These are phyloP conservation scores for Drosophila bocqueti DNA, from an alignment of 1,140 invertebrate species.

Conservation along the genomic window DNA sequence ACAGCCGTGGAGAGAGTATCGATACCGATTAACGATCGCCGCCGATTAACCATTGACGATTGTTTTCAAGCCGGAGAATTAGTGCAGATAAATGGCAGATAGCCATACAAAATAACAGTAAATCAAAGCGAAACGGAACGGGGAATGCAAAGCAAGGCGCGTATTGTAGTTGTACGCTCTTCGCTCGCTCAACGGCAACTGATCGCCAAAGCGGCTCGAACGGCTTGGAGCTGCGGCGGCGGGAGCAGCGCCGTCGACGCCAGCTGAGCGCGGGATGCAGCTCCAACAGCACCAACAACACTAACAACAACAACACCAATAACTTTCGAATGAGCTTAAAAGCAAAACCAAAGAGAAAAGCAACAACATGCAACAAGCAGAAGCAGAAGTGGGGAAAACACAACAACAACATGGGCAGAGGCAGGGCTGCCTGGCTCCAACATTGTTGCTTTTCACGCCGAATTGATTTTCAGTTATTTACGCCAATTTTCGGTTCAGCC, in stretches of 20 bases:
- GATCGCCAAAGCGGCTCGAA: constrained; percentile 31
- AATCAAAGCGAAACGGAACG: constrained; percentile 22
- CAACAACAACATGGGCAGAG: constrained; percentile 6
- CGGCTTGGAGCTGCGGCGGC: not conserved
- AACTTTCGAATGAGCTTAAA: constrained; percentile 78
- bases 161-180: constrained; percentile 61
- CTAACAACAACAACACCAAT: constrained; percentile 42
- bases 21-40: constrained; percentile 30
- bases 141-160: constrained; percentile 25
- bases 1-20: constrained; percentile 22
- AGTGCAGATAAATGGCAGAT: constrained; percentile 24
- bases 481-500: constrained; percentile 60
- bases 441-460: constrained; percentile 68
- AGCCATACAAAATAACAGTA: constrained; percentile 40
- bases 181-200: constrained; percentile 77
- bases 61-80: constrained; percentile 13
- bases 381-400: constrained; percentile 14
- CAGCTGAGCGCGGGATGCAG: constrained; percentile 61
- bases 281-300: constrained; percentile 23
- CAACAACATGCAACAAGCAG: not conserved
- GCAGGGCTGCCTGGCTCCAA: constrained; percentile 18
- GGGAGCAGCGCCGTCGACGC: constrained; percentile 31
- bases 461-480: constrained; percentile 81
- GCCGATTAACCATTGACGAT: constrained; percentile 25
- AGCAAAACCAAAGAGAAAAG: constrained; percentile 33